Evolutionary conservation across 2,888 invertebrate genomes (phyloP), one percentile per base, ranked within the genome.

Genomic region (Ennomos erosarius): DNA sequence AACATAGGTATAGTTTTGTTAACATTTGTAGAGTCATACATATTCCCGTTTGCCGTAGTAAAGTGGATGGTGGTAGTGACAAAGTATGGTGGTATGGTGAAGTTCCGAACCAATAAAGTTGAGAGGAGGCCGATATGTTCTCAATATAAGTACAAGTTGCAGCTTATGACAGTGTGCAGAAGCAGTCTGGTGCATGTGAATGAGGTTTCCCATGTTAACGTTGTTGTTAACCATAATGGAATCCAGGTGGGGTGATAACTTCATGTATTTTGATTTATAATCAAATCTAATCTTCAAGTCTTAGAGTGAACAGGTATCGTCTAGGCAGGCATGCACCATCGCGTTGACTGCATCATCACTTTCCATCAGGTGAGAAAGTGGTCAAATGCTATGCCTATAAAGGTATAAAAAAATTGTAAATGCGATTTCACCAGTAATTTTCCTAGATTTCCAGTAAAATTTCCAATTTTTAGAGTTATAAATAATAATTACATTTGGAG

Each of bases 51-150:
- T 46, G 71, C 78, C 8, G 58, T 87, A 33, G 65, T 85, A 34
- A 85, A 83, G 66, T 85, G 84, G 81, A 75, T 87, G 57, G 65
- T 85, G 26, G 64, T 85, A 2, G 48, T 81, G 6, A 75, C 77
- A 9, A 84, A 80, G 62, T 82, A 78, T 65, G 70, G 79, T 34
- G 72, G 76, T 26, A 13, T 78, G 10, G 56, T 70, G 1, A 68
- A 52, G 9, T 33, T 70, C 34, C 64, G 39, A 45, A 44, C 47
- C 51, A 50, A 47, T 35, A 52, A 35, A 42, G 51, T 55, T 11
- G 53, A 56, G 3, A 33, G 53, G 1, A 68, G 58, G 33, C 59
- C 64, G 33, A 45, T 57, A 2, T 73, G 65, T 42, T 60, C 64
- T 0, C 67, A 70, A 10, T 84, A 76, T 52, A 77, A 73, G 36